A percentile compares a stretch with the other conserved stretches of the same genome.
phyloP scores from a whole-genome alignment of 2,113 vertebrate genomes.

The Willisornis vidua region DNA sequence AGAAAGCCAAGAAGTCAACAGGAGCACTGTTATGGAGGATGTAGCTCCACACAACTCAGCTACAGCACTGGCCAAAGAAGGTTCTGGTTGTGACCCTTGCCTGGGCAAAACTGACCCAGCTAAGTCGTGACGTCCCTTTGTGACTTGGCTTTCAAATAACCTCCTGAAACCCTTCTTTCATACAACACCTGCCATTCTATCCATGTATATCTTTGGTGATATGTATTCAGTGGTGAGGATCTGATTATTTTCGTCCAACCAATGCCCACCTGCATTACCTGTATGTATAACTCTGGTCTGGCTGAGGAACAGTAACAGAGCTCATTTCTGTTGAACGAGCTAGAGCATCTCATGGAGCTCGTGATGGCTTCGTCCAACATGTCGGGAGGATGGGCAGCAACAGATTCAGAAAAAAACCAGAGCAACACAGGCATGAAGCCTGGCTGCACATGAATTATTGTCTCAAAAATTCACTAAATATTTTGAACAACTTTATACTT shows the following conservation, averaged over 20 bases:
- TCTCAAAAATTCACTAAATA: neutral
- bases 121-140: neutral
- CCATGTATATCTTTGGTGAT: accelerated
- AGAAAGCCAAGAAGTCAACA: neutral
- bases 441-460: neutral
- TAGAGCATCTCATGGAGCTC: neutral
- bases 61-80: neutral
- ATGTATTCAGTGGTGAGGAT: neutral
- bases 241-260: neutral
- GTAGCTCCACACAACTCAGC: neutral
- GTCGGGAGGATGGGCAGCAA: neutral
- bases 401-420: neutral
- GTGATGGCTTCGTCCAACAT: accelerated
- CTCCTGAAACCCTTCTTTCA: neutral
- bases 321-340: neutral
- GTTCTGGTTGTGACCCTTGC: neutral
- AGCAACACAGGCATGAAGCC: neutral
- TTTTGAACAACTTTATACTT: neutral
- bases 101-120: neutral
- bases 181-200: neutral
- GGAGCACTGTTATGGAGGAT: neutral
- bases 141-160: neutral
- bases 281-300: neutral
- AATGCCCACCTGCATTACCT: neutral
- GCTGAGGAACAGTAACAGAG: accelerated